Evolutionary conservation across 2,888 invertebrate species (phyloP), one percentile per base, ranked within the genome.

Genomic region (Aleiodes leptofemur): DNA sequence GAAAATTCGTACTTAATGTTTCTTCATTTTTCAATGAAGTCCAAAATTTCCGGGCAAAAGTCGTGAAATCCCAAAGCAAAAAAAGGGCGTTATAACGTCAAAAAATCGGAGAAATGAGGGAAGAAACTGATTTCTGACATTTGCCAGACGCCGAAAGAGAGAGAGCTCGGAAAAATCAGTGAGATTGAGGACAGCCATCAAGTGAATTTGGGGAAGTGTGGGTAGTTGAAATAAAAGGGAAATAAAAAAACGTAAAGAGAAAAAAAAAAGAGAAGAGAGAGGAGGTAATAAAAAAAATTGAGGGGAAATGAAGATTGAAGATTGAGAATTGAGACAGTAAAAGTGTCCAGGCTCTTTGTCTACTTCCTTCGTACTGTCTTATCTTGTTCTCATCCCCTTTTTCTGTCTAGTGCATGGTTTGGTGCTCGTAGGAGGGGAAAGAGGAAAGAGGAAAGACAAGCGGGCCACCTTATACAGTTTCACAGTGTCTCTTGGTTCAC

Each of bases 241-340:
- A 2, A 23, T 23, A 38, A 38, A 38, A 38, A 38, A 38, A 38
- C 3, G 43, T 34, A 31, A 34, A 34, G 31, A 16, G 38, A 7
- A 7, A 64, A 64, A 64, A 64, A 34, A 59, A 34, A 7, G 11
- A 43, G 34, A 34, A 34, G 34, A 31, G 5, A 5, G 31, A 43
- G n/a, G n/a, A n/a, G 38, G 38, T 43, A 43, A 43, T 59, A 34
- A n/a, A 43, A 59, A 59, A 31, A 59, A 59, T 31, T 59, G 59
- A 64, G 43, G 48, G 16, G 43, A 64, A 64, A 64, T 64, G 64
- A 64, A 64, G 61, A 61, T 61, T 61, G 61, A 64, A 64, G 61
- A 61, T 61, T 61, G 61, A 61, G 61, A 48, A 64, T 64, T 64
- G 64, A 48, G 64, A 43, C 16, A n/a, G 43, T 61, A 61, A 61